These are phyloP conservation scores for Dendrolimus houi DNA, from an alignment of 2,888 invertebrate genomes.

Conservation along the genomic window DNA sequence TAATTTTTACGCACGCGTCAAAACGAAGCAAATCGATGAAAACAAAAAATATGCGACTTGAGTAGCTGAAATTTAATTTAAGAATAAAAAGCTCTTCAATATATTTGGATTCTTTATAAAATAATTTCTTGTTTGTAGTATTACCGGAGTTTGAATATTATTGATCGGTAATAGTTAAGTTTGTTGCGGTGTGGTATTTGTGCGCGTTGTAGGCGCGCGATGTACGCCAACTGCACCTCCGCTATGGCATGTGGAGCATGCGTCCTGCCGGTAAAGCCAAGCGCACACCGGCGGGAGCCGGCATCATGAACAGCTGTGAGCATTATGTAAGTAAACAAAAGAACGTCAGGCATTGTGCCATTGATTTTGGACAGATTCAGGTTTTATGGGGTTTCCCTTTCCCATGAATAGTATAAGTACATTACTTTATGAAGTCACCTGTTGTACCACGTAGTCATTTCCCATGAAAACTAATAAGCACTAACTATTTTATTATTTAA, in stretches of 20 bases:
- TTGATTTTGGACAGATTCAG: too few relatives aligned
- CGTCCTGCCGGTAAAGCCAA: neutral
- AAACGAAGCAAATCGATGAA: neutral
- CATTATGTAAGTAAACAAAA: too few relatives aligned
- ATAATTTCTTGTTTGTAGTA: neutral
- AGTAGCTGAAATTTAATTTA: neutral
- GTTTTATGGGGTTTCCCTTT: too few relatives aligned
- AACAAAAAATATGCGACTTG: neutral
- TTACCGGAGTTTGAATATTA: neutral
- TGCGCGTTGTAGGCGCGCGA: constrained; percentile 15
- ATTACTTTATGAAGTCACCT: too few relatives aligned
- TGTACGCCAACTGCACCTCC: constrained; percentile 20
- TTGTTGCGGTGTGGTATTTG: neutral
- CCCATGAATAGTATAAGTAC: too few relatives aligned
- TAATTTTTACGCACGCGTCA: constrained; percentile 15
- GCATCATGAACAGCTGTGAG: too few relatives aligned
- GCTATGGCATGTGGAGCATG: neutral
- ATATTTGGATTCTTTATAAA: constrained; percentile 3
- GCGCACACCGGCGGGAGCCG: too few relatives aligned
- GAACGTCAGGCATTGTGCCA: too few relatives aligned
- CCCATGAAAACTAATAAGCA: too few relatives aligned
- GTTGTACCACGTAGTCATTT: too few relatives aligned
- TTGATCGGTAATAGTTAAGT: neutral
- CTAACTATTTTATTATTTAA: too few relatives aligned
- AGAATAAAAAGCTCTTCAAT: constrained; percentile 10